A percentile compares a stretch with the other conserved stretches of the same genome.
Conservation (phyloP, 2,888 invertebrate species). For the Limenitis camilla region DNA sequence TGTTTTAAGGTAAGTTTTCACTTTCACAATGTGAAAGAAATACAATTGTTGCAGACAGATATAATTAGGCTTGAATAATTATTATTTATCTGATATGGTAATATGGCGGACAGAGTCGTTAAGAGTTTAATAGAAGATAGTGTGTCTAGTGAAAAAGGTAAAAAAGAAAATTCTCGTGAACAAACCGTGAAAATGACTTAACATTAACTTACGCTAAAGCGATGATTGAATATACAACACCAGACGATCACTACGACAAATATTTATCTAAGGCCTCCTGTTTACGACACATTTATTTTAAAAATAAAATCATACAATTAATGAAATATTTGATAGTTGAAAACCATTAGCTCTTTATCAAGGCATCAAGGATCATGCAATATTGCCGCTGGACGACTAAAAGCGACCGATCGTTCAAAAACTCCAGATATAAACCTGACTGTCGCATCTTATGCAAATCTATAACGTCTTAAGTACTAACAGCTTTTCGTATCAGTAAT, state of each 20-base stretch:
- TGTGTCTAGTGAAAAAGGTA: too few relatives aligned
- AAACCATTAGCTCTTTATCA: slow-evolving; percentile 12
- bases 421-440: slow-evolving; percentile 19
- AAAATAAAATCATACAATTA: not conserved
- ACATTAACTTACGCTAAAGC: too few relatives aligned
- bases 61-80: too few relatives aligned
- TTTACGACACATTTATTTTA: not conserved
- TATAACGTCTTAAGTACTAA: slow-evolving; percentile 29
- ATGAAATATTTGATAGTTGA: not conserved
- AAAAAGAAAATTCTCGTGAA: too few relatives aligned
- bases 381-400: slow-evolving; percentile 7
- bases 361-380: slow-evolving; percentile 10
- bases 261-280: not conserved
- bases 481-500: slow-evolving; percentile 44
- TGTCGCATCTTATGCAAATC: slow-evolving; percentile 28
- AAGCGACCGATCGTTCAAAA: slow-evolving; percentile 18
- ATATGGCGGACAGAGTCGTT: too few relatives aligned
- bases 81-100: too few relatives aligned
- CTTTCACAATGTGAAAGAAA: too few relatives aligned
- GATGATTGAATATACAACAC: too few relatives aligned
- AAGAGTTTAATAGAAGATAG: too few relatives aligned
- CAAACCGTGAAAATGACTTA: too few relatives aligned
- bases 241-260: not conserved
- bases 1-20: too few relatives aligned
- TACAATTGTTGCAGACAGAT: too few relatives aligned